Evolutionary conservation across 2,797 vertebrate species (phyloP).

Genomic region (Protonibea diacanthus): DNA sequence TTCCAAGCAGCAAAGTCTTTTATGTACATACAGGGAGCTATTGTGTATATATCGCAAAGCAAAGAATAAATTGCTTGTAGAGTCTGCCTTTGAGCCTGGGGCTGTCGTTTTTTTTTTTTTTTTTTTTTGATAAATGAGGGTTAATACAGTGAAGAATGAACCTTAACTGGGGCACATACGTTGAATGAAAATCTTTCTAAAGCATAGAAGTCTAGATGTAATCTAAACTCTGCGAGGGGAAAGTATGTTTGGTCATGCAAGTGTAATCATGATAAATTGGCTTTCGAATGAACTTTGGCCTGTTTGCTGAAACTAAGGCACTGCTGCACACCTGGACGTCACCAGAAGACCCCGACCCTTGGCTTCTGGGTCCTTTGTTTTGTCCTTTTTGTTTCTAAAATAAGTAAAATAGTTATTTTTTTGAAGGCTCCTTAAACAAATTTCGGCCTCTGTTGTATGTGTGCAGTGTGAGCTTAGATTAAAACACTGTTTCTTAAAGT

Average conservation of each 20-base stretch:
- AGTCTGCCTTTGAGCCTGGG: neutral
- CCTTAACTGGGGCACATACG: neutral
- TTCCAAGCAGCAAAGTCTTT: constrained; percentile 21
- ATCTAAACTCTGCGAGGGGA: neutral
- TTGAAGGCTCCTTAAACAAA: too few species aligned
- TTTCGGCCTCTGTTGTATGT: neutral
- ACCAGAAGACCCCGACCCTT: too few species aligned
- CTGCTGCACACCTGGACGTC: too few species aligned
- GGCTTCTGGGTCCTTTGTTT: too few species aligned
- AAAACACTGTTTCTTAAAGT: neutral
- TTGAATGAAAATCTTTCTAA: neutral
- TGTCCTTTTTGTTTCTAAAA: too few species aligned
- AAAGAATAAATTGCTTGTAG: constrained; percentile 27
- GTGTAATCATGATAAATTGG: too few species aligned
- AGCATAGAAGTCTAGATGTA: neutral
- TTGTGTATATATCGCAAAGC: constrained; percentile 34
- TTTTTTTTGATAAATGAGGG: neutral
- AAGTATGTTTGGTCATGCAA: too few species aligned
- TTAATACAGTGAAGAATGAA: neutral
- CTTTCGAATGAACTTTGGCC: too few species aligned
- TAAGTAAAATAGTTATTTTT: too few species aligned
- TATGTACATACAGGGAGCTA: constrained; percentile 34
- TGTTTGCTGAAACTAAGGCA: too few species aligned
- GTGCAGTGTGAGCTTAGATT: neutral
- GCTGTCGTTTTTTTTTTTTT: neutral